These are phyloP conservation scores for Chloropsis cyanopogon DNA, from an alignment of 2,113 vertebrate genomes.

Conservation along the genomic window DNA sequence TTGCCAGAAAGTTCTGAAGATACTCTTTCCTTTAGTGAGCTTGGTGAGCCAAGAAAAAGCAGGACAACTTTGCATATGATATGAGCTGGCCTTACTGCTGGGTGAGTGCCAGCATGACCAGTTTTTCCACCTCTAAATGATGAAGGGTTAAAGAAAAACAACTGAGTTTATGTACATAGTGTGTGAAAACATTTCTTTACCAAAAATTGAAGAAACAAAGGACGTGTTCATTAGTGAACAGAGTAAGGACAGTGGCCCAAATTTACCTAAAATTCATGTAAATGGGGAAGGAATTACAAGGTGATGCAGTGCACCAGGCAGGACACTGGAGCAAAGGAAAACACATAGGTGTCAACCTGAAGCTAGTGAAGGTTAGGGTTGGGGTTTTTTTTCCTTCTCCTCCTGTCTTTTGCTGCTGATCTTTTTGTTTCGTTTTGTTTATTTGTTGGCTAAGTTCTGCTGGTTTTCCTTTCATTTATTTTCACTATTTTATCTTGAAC, in stretches of 20 bases:
- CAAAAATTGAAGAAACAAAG: background rate
- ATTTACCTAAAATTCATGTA: background rate
- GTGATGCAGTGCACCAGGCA: background rate
- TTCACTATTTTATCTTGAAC: constrained; percentile 6
- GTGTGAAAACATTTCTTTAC: constrained; percentile 6
- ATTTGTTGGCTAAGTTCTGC: background rate
- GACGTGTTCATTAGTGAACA: background rate
- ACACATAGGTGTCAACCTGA: background rate
- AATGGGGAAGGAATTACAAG: background rate
- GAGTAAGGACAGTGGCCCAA: background rate
- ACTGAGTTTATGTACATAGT: background rate
- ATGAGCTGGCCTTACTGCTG: background rate
- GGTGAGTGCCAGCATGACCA: background rate
- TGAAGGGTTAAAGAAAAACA: background rate
- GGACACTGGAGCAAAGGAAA: background rate
- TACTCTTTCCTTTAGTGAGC: background rate
- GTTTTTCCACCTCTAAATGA: background rate
- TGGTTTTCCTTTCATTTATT: background rate
- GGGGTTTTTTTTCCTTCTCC: background rate
- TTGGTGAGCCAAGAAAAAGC: background rate
- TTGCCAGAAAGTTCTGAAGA: background rate
- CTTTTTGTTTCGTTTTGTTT: background rate
- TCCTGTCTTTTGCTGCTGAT: background rate
- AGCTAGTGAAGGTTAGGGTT: background rate
- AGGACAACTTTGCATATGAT: background rate